Evolutionary conservation across 2,888 invertebrate genomes (phyloP), one percentile per base, ranked within the genome.

Genomic region (Biston betularia): DNA sequence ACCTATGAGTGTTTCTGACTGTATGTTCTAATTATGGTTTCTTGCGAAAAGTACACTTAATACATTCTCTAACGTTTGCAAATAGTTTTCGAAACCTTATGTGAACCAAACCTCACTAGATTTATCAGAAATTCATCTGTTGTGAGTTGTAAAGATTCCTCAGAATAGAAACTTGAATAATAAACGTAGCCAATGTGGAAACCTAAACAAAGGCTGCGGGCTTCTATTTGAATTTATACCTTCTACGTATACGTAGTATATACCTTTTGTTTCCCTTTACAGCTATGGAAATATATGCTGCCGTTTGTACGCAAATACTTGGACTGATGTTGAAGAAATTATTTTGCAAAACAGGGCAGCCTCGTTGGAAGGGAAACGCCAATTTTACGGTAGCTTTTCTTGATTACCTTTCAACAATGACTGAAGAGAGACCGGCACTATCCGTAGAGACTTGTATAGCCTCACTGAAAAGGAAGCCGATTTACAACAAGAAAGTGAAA

Each of bases 401-500:
- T 42, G n/a, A 49, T 44, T 58, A 64, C 33, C 50, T 58, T 42
- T 48, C 14, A 34, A 46, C 58, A 58, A 58, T 58, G 42, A 15
- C 12, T 24, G 35, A 58, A 33, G 42, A 58, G 15, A 59, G 44
- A 44, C 53, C 11, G 60, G 6, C 49, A 54, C 54, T 63, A 53
- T 58, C 54, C 54, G 14, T 33, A n/a, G 54, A 59, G 49, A 67
- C 58, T 58, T 42, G 58, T 48, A 42, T 38, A 58, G 53, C 38
- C 53, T 14, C 9, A 14, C 12, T 38, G 53, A 14, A 66, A 66
- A 67, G 63, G 54, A 40, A 60, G 34, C 59, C 45, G 76, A 77
- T 82, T 82, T 80, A 78, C 78, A 81, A 68, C 57, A 62, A 68
- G 79, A 85, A 85, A 86, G 84, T 87, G 87, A 85, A 87, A 85